phyloP scores from a whole-genome alignment of 2,888 invertebrate genomes.

The Tetrapedia diversipes region DNA sequence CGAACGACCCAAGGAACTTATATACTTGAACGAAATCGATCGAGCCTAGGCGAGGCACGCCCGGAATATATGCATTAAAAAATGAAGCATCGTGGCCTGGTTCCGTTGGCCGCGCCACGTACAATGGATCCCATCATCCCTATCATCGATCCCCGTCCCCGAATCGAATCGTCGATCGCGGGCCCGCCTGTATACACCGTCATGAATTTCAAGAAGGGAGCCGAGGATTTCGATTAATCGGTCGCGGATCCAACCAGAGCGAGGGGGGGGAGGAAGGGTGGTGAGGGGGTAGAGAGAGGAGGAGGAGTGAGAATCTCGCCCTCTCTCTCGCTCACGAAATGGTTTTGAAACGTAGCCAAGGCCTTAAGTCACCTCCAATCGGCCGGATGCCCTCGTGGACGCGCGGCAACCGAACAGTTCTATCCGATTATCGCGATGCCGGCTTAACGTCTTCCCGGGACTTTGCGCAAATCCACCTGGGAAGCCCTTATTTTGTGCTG shows the following conservation, averaged over 20 bases:
- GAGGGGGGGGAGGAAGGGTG: too few species aligned
- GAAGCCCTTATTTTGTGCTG: slow-evolving; percentile 5
- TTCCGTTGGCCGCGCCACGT: background rate
- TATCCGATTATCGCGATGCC: slow-evolving; percentile 51
- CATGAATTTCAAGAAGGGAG: slow-evolving; percentile 29
- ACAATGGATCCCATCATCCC: background rate
- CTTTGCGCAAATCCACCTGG: slow-evolving; percentile 6
- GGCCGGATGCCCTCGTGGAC: slow-evolving; percentile 28
- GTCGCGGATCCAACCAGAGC: slow-evolving; percentile 35
- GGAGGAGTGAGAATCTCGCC: background rate
- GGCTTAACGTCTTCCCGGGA: slow-evolving; percentile 54
- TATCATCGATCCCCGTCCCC: slow-evolving; percentile 5
- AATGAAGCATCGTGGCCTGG: slow-evolving; percentile 23
- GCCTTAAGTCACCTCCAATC: slow-evolving; percentile 46
- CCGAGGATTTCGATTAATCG: slow-evolving; percentile 50
- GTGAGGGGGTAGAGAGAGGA: too few species aligned
- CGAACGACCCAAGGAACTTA: background rate
- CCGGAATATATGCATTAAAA: slow-evolving; percentile 30
- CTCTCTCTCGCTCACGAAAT: slow-evolving; percentile 25
- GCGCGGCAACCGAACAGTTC: slow-evolving; percentile 49
- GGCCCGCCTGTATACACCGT: background rate
- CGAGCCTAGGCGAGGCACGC: background rate
- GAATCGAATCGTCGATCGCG: slow-evolving; percentile 23
- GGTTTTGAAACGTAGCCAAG: slow-evolving; percentile 59
- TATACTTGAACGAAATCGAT: slow-evolving; percentile 11